phyloP scores from a whole-genome alignment of 2,888 invertebrate genomes.

The Nasonia oneida region DNA sequence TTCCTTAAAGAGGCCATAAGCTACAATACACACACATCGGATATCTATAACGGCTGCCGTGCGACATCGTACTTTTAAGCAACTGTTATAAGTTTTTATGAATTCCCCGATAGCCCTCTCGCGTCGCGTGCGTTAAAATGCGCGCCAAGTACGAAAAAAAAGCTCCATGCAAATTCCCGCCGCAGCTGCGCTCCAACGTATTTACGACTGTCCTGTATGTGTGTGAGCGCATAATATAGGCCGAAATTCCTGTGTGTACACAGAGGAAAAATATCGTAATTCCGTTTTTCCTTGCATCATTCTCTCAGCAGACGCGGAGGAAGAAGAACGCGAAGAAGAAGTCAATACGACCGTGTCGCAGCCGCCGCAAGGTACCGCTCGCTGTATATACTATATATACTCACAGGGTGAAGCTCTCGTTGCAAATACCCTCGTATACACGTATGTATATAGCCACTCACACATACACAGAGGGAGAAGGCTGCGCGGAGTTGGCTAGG shows the following conservation, averaged over 20 bases:
- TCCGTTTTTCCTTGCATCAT: not conserved
- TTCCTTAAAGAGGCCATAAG: too few relatives aligned
- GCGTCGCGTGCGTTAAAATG: conserved; percentile 49
- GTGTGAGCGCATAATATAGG: not conserved
- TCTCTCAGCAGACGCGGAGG: not conserved
- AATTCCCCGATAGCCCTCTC: conserved; percentile 30
- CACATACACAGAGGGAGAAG: not conserved
- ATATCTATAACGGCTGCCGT: conserved; percentile 5
- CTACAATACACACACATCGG: not conserved
- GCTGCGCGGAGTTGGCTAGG: not conserved
- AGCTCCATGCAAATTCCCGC: conserved; percentile 11
- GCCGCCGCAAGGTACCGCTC: conserved; percentile 48
- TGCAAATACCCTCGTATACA: conserved; percentile 13
- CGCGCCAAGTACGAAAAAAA: conserved; percentile 35
- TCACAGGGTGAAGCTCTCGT: not conserved
- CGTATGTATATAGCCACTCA: not conserved
- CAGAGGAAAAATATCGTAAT: not conserved
- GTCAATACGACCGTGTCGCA: not conserved
- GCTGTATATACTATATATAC: not conserved
- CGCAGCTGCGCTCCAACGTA: not conserved
- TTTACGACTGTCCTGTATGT: not conserved
- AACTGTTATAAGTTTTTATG: conserved; percentile 48
- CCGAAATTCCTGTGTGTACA: not conserved
- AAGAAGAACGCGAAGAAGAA: not conserved
- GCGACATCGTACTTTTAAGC: conserved; percentile 28